A percentile compares a stretch with the other conserved stretches of the same genome.
These are phyloP conservation scores for Globodera rostochiensis DNA, from an alignment of 1,140 invertebrate species.

Conservation along the genomic window DNA sequence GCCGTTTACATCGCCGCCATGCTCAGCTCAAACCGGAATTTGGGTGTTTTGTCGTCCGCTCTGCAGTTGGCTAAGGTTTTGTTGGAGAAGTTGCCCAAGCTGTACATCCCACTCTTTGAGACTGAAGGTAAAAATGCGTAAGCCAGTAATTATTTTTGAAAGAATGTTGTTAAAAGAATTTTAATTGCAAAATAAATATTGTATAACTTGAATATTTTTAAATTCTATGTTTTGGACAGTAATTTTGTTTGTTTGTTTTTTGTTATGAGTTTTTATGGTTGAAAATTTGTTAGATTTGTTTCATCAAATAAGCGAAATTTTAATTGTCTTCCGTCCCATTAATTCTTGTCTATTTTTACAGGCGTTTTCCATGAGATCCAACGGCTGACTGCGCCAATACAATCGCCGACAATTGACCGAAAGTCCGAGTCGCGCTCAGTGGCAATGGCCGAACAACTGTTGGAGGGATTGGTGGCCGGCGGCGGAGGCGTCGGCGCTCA, in stretches of 20 bases:
- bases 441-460: slow-evolving; percentile 18
- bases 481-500: background rate
- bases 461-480: slow-evolving; percentile 8
- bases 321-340: too few relatives aligned
- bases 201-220: too few relatives aligned
- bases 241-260: too few relatives aligned
- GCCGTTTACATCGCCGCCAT: slow-evolving; percentile 50
- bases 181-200: too few relatives aligned
- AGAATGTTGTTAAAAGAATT: too few relatives aligned
- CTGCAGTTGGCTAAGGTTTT: slow-evolving; percentile 55
- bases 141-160: too few relatives aligned
- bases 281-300: too few relatives aligned
- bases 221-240: too few relatives aligned
- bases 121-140: slow-evolving; percentile 45
- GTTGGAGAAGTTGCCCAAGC: slow-evolving; percentile 58
- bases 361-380: slow-evolving; percentile 43
- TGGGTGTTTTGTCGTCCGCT: slow-evolving; percentile 54
- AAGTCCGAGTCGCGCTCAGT: slow-evolving; percentile 18
- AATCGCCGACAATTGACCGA: slow-evolving; percentile 14
- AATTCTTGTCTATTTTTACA: slow-evolving; percentile 5
- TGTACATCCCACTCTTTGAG: slow-evolving; percentile 60
- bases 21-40: slow-evolving; percentile 55
- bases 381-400: slow-evolving; percentile 18
- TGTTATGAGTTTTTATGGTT: too few relatives aligned
- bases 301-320: too few relatives aligned